phyloP scores from a whole-genome alignment of 2,113 vertebrate species.

The Gobiocypris rarus region DNA sequence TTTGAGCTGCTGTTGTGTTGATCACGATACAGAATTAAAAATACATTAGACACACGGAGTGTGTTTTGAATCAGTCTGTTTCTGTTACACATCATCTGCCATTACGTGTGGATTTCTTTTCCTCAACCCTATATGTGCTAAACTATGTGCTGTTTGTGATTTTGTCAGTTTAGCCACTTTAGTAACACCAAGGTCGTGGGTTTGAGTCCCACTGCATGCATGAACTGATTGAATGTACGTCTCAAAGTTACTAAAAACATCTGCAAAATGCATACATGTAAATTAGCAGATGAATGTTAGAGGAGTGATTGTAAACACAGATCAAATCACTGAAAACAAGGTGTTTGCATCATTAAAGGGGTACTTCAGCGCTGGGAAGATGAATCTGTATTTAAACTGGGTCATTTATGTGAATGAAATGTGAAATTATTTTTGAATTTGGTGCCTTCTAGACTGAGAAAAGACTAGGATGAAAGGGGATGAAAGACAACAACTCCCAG shows the following conservation, averaged over 20 bases:
- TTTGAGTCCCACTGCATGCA: not conserved
- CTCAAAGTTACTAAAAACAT: not conserved
- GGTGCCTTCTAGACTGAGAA: no score
- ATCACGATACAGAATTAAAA: not conserved
- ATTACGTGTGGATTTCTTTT: not conserved
- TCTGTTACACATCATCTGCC: not conserved
- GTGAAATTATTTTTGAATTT: no score
- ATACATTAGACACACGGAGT: not conserved
- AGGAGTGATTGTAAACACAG: no score
- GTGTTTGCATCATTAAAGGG: no score
- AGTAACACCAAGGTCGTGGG: not conserved
- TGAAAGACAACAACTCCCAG: no score
- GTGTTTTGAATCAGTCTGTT: not conserved
- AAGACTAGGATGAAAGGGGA: no score
- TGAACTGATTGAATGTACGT: not conserved
- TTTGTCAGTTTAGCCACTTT: not conserved
- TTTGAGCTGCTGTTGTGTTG: not conserved
- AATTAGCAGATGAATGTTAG: no score
- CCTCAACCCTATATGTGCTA: not conserved
- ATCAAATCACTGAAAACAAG: no score
- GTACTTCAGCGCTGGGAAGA: no score
- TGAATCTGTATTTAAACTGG: no score
- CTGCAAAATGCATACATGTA: no score
- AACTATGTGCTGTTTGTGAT: not conserved
- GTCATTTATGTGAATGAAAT: no score